Evolutionary conservation across 2,113 vertebrate species (phyloP).

Genomic region (Eulemur macaco): DNA sequence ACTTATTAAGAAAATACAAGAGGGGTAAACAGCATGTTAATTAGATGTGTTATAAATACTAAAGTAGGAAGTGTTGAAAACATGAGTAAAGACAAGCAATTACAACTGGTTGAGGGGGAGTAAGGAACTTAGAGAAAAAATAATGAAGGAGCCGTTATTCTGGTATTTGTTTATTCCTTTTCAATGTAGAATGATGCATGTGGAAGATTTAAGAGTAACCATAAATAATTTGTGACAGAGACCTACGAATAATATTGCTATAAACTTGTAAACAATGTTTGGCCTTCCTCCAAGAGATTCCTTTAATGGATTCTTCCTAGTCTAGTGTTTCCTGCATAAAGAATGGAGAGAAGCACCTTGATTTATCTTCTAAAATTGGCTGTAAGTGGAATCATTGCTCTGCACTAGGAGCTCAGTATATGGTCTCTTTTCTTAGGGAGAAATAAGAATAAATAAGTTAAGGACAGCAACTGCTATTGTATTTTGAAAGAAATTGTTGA

Average conservation of each 20-base stretch:
- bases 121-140: neutral
- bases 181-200: neutral
- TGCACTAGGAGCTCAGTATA: neutral
- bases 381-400: neutral
- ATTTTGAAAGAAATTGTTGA: neutral
- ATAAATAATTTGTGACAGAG: neutral
- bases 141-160: neutral
- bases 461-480: neutral
- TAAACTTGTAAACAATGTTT: neutral
- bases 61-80: conserved; percentile 6
- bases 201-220: neutral
- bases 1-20: conserved; percentile 24
- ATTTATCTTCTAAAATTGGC: neutral
- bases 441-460: neutral
- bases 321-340: neutral
- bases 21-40: neutral
- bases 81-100: neutral
- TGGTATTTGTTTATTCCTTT: neutral
- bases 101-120: neutral
- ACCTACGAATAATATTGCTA: neutral
- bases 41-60: neutral
- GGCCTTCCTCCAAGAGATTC: neutral
- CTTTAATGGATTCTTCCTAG: neutral
- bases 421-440: neutral
- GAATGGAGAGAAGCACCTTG: neutral